These are phyloP conservation scores for Micrasema minimum DNA, from an alignment of 1,140 invertebrate genomes.

Conservation along the genomic window DNA sequence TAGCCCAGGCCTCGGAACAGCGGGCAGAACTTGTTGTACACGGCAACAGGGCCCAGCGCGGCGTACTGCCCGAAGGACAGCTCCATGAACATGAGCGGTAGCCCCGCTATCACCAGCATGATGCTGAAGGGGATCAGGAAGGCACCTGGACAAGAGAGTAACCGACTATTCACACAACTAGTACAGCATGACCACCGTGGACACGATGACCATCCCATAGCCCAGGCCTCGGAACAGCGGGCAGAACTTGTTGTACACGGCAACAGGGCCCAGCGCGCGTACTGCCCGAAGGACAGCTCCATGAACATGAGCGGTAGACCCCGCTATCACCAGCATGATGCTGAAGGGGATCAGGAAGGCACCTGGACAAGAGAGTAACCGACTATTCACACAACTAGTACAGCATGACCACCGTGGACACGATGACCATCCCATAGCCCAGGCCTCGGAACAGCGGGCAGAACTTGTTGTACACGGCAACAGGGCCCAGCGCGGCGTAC, in stretches of 20 bases:
- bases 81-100: conserved; percentile 92
- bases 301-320: conserved; percentile 90
- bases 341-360: conserved; percentile 87
- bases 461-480: conserved; percentile 77
- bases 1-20: conserved; percentile 80
- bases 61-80: conserved; percentile 81
- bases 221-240: conserved; percentile 79
- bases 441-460: conserved; percentile 77
- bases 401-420: conserved; percentile 84
- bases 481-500: conserved; percentile 78
- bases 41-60: conserved; percentile 77
- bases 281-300: conserved; percentile 83
- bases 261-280: conserved; percentile 79
- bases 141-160: conserved; percentile 67
- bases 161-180: too few species aligned
- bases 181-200: conserved; percentile 83
- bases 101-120: conserved; percentile 86
- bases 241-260: conserved; percentile 76
- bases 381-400: too few species aligned
- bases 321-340: conserved; percentile 86
- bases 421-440: conserved; percentile 86
- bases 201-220: conserved; percentile 86
- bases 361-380: too few species aligned
- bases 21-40: conserved; percentile 76
- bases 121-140: conserved; percentile 86